Conservation (phyloP, 53 echinoderm and acorn worm species). For the Zoroaster sp. region DNA sequence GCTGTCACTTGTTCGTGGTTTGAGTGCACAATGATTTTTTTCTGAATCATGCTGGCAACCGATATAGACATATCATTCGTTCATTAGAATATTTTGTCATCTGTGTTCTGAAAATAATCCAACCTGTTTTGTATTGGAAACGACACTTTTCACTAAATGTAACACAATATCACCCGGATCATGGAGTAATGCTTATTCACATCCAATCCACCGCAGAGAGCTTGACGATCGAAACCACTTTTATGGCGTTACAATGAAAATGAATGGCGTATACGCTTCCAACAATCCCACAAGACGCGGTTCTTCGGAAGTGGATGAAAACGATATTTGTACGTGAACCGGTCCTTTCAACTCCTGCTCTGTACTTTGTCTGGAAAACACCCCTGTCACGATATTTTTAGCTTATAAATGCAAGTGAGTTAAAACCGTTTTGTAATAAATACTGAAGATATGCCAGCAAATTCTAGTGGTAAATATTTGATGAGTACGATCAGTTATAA, state of each 20-base stretch:
- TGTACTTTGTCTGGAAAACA: constrained; percentile 3
- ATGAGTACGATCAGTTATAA: too few relatives aligned
- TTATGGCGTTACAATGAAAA: not conserved
- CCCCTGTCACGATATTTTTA: not conserved
- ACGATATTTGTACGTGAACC: constrained; percentile 13
- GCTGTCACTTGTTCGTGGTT: too few relatives aligned
- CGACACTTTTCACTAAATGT: not conserved
- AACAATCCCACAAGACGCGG: not conserved
- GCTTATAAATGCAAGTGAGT: not conserved
- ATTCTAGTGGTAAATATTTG: too few relatives aligned
- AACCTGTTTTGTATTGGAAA: not conserved
- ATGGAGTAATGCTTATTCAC: not conserved
- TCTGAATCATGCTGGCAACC: not conserved
- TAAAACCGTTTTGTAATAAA: not conserved
- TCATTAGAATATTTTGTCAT: not conserved
- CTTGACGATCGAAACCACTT: not conserved
- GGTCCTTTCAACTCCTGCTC: not conserved
- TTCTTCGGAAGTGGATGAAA: constrained; percentile 18
- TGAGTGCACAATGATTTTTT: too few relatives aligned
- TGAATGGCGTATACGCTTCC: not conserved
- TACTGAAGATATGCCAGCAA: too few relatives aligned
- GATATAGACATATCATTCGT: not conserved
- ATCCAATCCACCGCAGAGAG: not conserved
- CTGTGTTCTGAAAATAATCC: not conserved
- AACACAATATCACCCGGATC: not conserved